A percentile compares a stretch with the other conserved stretches of the same genome.
Evolutionary conservation across 2,797 vertebrate species (phyloP).

Genomic region (Mormyrus proboscirostris): DNA sequence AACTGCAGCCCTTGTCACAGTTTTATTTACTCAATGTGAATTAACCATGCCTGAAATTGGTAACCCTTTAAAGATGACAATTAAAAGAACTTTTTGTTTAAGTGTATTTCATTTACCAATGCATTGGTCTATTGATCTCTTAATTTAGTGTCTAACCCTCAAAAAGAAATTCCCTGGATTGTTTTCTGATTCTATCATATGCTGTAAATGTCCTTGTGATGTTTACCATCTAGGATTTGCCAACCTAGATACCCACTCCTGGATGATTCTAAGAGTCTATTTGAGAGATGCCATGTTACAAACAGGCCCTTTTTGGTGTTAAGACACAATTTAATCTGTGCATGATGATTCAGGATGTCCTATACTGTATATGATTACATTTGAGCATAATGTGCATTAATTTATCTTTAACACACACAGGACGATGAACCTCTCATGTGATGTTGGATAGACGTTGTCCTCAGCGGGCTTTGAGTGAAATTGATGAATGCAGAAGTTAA

Average conservation of each 20-base stretch:
- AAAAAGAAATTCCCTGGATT: background rate
- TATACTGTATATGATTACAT: background rate
- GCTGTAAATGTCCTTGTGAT: constrained; percentile 36
- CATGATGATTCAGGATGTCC: constrained; percentile 26
- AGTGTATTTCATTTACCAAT: constrained; percentile 1
- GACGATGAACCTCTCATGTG: background rate
- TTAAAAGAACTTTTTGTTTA: constrained; percentile 1
- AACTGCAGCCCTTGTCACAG: background rate
- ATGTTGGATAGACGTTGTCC: background rate
- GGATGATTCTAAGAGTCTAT: constrained; percentile 62
- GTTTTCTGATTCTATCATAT: constrained; percentile 42
- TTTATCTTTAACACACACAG: background rate
- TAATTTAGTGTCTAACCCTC: background rate
- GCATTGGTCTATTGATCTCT: background rate
- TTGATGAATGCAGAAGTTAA: background rate
- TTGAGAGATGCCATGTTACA: constrained; percentile 70
- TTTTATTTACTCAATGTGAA: background rate
- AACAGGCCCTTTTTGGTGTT: constrained; percentile 63
- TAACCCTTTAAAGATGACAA: background rate
- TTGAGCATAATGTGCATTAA: background rate
- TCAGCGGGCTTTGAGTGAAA: background rate
- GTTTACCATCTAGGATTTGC: constrained; percentile 63
- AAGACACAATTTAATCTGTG: constrained; percentile 64
- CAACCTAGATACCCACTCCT: constrained; percentile 64
- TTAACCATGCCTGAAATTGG: background rate